These are phyloP conservation scores for Petrocephalus zakoni DNA, from an alignment of 2,113 vertebrate species.

Conservation along the genomic window DNA sequence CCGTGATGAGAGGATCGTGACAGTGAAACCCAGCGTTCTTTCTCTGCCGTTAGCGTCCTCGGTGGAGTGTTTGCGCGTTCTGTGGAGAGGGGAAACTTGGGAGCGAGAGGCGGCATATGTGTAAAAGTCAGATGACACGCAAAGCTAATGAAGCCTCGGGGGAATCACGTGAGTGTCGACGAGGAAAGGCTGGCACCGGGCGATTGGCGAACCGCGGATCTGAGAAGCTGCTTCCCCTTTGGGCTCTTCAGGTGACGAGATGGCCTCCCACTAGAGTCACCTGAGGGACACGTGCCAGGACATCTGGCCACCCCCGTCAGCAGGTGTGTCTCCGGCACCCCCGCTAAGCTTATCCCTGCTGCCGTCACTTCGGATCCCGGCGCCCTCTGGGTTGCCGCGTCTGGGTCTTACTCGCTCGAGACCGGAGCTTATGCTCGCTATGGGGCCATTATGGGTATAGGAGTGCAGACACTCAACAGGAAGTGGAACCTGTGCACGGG, in stretches of 20 bases:
- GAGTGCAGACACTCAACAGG: background rate
- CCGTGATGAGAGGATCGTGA: too few species aligned
- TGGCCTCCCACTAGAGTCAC: background rate
- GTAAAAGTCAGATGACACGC: constrained; percentile 12
- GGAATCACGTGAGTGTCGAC: background rate
- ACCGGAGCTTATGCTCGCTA: background rate
- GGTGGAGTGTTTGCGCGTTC: background rate
- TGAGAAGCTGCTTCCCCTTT: background rate
- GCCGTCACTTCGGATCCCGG: background rate
- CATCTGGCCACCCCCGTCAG: background rate
- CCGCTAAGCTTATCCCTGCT: background rate
- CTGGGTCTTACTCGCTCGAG: background rate
- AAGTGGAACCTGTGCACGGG: background rate
- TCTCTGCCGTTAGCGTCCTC: background rate
- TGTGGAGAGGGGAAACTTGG: background rate
- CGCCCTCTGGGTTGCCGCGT: background rate
- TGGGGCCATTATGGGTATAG: background rate
- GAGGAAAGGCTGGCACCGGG: background rate
- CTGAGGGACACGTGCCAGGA: background rate
- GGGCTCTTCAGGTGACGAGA: background rate
- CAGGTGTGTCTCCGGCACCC: background rate
- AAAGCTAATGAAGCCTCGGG: background rate
- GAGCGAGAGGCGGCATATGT: background rate
- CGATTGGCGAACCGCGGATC: background rate
- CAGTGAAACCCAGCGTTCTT: background rate